Evolutionary conservation across 2,888 invertebrate species (phyloP).

Genomic region (Tenthredo livida): DNA sequence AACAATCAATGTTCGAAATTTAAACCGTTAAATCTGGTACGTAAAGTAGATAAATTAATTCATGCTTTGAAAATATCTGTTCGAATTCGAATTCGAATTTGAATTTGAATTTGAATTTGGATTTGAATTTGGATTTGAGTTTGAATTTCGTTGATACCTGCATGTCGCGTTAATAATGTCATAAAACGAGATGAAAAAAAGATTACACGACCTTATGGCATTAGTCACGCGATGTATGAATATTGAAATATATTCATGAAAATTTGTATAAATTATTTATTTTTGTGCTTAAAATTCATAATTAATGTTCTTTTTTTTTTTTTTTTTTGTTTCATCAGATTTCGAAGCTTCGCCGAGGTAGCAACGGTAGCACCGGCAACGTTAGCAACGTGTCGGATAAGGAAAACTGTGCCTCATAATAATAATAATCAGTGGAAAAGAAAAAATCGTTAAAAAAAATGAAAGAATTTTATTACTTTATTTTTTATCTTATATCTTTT

Average conservation of each 20-base stretch:
- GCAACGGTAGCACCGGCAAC: conserved; percentile 30
- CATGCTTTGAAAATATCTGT: not conserved
- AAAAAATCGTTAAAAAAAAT: not conserved
- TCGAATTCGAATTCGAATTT: not conserved
- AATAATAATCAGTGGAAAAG: not conserved
- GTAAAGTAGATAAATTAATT: conserved; percentile 48
- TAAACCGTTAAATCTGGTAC: conserved; percentile 68
- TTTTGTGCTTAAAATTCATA: not conserved
- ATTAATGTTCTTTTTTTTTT: not conserved
- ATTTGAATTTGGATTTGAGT: not conserved
- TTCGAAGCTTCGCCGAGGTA: conserved; percentile 66
- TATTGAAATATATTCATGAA: not conserved
- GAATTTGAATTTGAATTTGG: not conserved
- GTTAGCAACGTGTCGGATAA: conserved; percentile 65
- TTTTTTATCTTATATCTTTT: not conserved
- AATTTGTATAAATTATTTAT: not conserved
- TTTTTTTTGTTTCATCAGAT: conserved; percentile 62
- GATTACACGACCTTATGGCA: no score
- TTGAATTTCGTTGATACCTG: not conserved
- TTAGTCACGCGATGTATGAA: not conserved
- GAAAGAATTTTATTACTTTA: conserved; percentile 13
- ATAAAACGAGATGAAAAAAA: no score
- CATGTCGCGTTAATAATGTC: no score
- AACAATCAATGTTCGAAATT: conserved; percentile 65
- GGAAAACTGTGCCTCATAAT: conserved; percentile 68